These are phyloP conservation scores for Pangasianodon hypophthalmus DNA, from an alignment of 2,113 vertebrate genomes.

Conservation along the genomic window DNA sequence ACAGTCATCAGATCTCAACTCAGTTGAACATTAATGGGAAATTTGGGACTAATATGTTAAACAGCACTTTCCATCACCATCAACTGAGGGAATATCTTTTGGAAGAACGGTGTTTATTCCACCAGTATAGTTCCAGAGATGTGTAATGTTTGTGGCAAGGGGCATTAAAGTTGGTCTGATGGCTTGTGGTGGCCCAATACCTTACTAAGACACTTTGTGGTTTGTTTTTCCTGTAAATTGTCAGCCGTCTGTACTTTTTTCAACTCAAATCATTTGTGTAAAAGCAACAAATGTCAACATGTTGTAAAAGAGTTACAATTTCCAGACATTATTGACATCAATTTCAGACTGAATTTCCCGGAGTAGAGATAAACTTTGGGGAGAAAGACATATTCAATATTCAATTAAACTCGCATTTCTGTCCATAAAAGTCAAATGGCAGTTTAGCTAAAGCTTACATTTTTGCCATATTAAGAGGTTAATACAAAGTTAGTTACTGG, in stretches of 20 bases:
- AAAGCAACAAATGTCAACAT: constrained; percentile 74
- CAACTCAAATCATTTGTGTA: not conserved
- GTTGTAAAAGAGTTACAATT: constrained; percentile 65
- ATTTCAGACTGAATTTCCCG: constrained; percentile 60
- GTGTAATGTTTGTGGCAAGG: not conserved
- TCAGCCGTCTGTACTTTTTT: not conserved
- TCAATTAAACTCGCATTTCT: not conserved
- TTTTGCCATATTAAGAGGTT: not conserved
- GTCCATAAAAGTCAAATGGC: not conserved
- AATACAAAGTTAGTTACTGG: not conserved
- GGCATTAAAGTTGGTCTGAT: not conserved
- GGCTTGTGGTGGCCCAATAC: not conserved
- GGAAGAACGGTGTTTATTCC: not conserved
- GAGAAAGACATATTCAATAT: not conserved
- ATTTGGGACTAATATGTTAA: not conserved
- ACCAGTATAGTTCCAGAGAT: not conserved
- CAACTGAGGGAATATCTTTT: not conserved
- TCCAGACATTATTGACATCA: constrained; percentile 20
- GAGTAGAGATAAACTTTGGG: constrained; percentile 51
- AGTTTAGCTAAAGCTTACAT: not conserved
- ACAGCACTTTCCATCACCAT: not conserved
- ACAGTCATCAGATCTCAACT: not conserved
- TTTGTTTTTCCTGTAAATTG: not conserved
- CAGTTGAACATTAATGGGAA: not conserved
- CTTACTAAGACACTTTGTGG: not conserved